Evolutionary conservation across 1,140 invertebrate genomes (phyloP).

Genomic region (Monomorium pharaonis): DNA sequence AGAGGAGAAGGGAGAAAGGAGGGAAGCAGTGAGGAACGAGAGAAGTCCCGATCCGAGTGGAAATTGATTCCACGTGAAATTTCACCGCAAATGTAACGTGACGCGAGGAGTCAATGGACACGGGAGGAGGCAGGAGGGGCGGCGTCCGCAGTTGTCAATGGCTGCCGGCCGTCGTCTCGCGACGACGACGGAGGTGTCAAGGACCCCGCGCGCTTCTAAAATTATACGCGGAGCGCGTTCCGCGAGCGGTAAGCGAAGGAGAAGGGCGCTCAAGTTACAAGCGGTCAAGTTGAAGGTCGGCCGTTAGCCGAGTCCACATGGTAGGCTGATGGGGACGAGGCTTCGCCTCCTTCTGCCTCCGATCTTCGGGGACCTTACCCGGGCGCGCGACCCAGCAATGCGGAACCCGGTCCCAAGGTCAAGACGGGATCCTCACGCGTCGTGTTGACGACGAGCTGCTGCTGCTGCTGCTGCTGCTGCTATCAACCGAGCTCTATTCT

Average conservation of each 20-base stretch:
- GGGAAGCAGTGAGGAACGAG: no score
- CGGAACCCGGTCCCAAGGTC: slow-evolving; percentile 70
- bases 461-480: no score
- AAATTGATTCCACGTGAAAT: slow-evolving; percentile 5
- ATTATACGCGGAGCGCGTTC: slow-evolving; percentile 58
- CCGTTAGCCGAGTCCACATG: slow-evolving; percentile 18
- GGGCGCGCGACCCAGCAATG: slow-evolving; percentile 55
- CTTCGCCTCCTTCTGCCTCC: slow-evolving; percentile 11
- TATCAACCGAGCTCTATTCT: background rate
- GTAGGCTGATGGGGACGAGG: background rate
- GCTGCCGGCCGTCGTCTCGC: slow-evolving; percentile 39
- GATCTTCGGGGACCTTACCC: background rate
- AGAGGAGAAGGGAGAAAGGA: no score
- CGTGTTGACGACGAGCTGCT: background rate
- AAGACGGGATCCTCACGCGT: background rate
- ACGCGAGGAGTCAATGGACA: slow-evolving; percentile 59
- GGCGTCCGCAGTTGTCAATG: slow-evolving; percentile 58
- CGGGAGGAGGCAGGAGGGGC: background rate
- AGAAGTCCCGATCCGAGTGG: no score
- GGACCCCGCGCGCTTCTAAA: slow-evolving; percentile 66
- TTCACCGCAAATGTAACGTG: background rate
- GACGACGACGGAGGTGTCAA: slow-evolving; percentile 69
- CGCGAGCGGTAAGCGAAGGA: slow-evolving; percentile 51
- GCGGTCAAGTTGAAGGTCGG: slow-evolving; percentile 80
- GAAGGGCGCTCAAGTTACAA: slow-evolving; percentile 57